These are phyloP conservation scores for Phymastichus coffea DNA, from an alignment of 1,140 invertebrate genomes.

Conservation along the genomic window DNA sequence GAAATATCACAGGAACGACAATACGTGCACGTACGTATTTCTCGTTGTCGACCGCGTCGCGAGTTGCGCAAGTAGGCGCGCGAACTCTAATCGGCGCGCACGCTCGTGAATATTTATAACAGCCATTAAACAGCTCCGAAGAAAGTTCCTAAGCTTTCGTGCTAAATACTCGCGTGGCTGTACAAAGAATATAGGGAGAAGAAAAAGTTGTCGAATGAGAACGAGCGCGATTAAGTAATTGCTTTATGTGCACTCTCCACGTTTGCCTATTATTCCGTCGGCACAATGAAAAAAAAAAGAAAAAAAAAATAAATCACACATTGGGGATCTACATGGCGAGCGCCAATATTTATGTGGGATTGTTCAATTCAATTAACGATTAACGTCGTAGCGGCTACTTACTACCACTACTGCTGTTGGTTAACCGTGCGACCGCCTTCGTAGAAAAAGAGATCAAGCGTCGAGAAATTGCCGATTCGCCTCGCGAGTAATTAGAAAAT, in stretches of 20 bases:
- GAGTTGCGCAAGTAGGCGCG: not conserved
- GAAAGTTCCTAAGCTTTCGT: not conserved
- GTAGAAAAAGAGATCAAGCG: not conserved
- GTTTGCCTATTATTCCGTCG: not conserved
- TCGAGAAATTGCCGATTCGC: not conserved
- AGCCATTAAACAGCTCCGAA: not conserved
- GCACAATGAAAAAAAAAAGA: not conserved
- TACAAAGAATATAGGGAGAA: not conserved
- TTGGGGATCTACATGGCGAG: too few relatives aligned
- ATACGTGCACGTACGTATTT: too few relatives aligned
- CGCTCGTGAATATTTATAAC: slow-evolving; percentile 8
- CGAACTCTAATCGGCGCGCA: not conserved
- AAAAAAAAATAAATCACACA: too few relatives aligned
- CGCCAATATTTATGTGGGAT: slow-evolving; percentile 12
- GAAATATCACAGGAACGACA: too few relatives aligned
- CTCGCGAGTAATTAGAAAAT: slow-evolving; percentile 30
- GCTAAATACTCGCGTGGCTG: not conserved
- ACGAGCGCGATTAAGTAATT: slow-evolving; percentile 22
- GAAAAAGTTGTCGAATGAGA: not conserved
- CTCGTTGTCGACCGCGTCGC: not conserved
- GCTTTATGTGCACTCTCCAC: slow-evolving; percentile 11
- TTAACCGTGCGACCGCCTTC: too few relatives aligned
- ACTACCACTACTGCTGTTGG: too few relatives aligned
- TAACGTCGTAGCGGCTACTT: not conserved
- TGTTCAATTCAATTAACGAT: slow-evolving; percentile 9